phyloP scores from a whole-genome alignment of 2,888 invertebrate genomes.

The Coelopa pilipes region DNA sequence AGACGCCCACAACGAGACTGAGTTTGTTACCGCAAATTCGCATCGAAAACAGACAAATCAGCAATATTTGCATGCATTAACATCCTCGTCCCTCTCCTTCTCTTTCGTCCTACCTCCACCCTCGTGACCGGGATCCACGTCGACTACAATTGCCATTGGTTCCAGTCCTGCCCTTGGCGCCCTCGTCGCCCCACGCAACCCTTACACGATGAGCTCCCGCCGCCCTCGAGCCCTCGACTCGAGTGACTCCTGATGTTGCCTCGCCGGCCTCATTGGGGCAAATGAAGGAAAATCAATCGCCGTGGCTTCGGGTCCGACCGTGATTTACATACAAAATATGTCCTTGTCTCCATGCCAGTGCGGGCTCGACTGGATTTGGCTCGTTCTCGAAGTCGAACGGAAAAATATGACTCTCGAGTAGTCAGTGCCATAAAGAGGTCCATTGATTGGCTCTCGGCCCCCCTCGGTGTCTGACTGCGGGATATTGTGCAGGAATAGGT shows the following conservation, averaged over 20 bases:
- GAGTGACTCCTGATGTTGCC: slow-evolving; percentile 4
- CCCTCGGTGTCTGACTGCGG: too few relatives aligned
- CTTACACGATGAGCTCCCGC: neutral
- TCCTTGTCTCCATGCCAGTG: too few relatives aligned
- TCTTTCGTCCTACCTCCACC: neutral
- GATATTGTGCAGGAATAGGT: too few relatives aligned
- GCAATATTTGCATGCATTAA: slow-evolving; percentile 18
- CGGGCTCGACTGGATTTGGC: too few relatives aligned
- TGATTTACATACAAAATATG: slow-evolving; percentile 35
- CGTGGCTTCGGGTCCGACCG: slow-evolving; percentile 23
- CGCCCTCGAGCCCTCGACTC: neutral
- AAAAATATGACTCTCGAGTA: too few relatives aligned
- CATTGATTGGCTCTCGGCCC: too few relatives aligned
- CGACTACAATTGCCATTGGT: neutral
- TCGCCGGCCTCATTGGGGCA: neutral
- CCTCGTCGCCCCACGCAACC: too few relatives aligned
- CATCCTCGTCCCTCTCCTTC: neutral
- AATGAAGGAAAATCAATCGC: slow-evolving; percentile 24
- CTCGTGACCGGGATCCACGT: neutral
- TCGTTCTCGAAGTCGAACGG: too few relatives aligned
- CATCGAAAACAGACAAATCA: slow-evolving; percentile 31
- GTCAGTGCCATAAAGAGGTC: too few relatives aligned
- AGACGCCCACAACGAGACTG: neutral
- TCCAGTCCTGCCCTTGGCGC: neutral
- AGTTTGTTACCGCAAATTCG: slow-evolving; percentile 16